Percentiles rank a stretch among this genome's conserved stretches.
phyloP scores from a whole-genome alignment of 2,888 invertebrate species.

The Ischnura elegans region DNA sequence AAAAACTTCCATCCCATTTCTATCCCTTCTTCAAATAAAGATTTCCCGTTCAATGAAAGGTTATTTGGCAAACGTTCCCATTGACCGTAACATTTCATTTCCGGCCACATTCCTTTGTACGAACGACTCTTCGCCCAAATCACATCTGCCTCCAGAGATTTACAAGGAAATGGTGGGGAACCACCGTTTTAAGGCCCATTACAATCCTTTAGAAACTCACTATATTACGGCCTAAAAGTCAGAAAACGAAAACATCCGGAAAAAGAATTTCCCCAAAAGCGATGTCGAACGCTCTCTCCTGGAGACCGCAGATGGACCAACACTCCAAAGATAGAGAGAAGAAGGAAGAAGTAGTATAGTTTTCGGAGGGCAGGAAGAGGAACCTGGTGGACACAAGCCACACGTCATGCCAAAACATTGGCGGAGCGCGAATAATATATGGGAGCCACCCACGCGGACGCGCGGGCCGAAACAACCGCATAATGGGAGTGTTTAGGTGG shows the following conservation, averaged over 20 bases:
- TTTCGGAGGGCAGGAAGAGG: neutral
- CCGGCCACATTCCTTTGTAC: neutral
- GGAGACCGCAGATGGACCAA: neutral
- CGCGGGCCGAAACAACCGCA: conserved; percentile 23
- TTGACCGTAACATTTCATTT: neutral
- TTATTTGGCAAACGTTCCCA: neutral
- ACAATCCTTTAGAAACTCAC: neutral
- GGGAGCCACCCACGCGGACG: neutral
- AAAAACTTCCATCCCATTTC: no score
- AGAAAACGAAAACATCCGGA: neutral
- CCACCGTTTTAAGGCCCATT: neutral
- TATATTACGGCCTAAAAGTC: neutral
- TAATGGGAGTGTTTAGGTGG: conserved; percentile 37
- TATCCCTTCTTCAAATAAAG: no score
- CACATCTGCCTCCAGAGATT: neutral
- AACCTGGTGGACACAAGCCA: conserved; percentile 44
- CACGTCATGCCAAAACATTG: conserved; percentile 59
- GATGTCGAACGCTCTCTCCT: neutral
- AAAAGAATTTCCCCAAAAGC: neutral
- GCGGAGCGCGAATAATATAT: neutral
- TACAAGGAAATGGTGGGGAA: neutral
- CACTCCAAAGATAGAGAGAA: neutral
- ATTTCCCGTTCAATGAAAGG: neutral
- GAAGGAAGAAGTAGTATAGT: neutral
- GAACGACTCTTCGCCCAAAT: neutral